Conservation (phyloP, 2,888 invertebrate species). For the Tortricodes alternella region DNA sequence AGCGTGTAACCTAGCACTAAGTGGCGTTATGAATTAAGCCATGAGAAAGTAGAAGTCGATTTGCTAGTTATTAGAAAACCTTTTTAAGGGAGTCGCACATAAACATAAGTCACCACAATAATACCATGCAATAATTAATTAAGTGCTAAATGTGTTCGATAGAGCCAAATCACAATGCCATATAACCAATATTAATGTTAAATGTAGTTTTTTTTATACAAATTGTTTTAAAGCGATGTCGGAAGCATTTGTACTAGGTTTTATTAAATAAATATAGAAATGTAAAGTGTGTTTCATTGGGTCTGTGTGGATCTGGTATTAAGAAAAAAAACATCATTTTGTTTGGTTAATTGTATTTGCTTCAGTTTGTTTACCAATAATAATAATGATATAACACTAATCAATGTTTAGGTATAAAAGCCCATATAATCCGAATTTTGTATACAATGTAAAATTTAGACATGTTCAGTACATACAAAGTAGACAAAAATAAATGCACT, state of each 20-base stretch:
- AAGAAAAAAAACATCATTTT: conserved; percentile 42
- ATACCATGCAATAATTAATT: conserved; percentile 31
- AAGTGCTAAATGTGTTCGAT: conserved; percentile 39
- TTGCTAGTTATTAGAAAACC: too few relatives aligned
- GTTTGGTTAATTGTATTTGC: conserved; percentile 69
- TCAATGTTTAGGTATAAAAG: conserved; percentile 64
- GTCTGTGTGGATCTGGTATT: not conserved
- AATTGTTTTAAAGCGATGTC: not conserved
- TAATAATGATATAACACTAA: conserved; percentile 64
- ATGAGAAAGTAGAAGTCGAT: too few relatives aligned
- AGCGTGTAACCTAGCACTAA: too few relatives aligned
- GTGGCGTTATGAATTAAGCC: too few relatives aligned
- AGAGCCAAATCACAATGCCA: conserved; percentile 37
- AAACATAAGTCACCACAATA: conserved; percentile 32
- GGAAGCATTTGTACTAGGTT: conserved; percentile 22
- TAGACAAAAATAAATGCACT: conserved; percentile 76
- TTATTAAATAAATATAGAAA: conserved; percentile 39
- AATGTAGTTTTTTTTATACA: conserved; percentile 17
- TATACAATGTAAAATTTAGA: conserved; percentile 59
- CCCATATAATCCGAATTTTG: conserved; percentile 61
- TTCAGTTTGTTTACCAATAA: conserved; percentile 60
- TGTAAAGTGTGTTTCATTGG: not conserved
- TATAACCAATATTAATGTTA: conserved; percentile 16
- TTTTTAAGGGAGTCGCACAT: conserved; percentile 1
- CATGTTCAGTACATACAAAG: conserved; percentile 51